Evolutionary conservation across 2,888 invertebrate genomes (phyloP).

Genomic region (Patella depressa): DNA sequence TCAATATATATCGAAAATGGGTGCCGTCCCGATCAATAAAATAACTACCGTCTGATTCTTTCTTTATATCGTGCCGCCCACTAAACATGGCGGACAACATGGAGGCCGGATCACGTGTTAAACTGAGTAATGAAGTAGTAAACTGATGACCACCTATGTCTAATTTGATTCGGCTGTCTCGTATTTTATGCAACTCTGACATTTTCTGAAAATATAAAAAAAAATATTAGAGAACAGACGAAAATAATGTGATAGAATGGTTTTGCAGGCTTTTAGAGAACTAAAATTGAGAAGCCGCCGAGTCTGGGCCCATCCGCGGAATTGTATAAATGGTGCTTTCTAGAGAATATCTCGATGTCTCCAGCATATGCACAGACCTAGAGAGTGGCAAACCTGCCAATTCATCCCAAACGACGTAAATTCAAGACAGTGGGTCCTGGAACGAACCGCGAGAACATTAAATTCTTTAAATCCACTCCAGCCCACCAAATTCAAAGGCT

Average conservation of each 20-base stretch:
- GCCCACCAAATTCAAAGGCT: no score
- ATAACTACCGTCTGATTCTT: conserved; percentile 61
- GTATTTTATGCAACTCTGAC: conserved; percentile 60
- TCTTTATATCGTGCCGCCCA: conserved; percentile 59
- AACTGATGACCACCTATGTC: conserved; percentile 64
- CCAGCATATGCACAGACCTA: no score
- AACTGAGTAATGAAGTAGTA: conserved; percentile 60
- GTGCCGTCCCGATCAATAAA: conserved; percentile 65
- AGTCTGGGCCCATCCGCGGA: no score
- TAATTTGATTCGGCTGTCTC: conserved; percentile 61
- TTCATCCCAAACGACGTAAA: no score
- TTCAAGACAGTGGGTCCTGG: no score
- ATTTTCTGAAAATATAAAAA: conserved; percentile 50
- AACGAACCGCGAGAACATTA: no score
- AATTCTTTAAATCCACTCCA: no score
- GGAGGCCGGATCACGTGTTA: conserved; percentile 57
- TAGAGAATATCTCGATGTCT: no score
- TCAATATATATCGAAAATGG: conserved; percentile 62
- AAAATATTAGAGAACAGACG: not conserved
- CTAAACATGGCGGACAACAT: conserved; percentile 67
- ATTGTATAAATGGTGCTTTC: no score
- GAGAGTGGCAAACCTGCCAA: no score
- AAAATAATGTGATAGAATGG: not conserved
- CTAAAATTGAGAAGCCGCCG: not conserved
- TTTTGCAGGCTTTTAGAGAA: not conserved